phyloP scores from a whole-genome alignment of 2,113 vertebrate genomes.

The Semnornis frantzii region DNA sequence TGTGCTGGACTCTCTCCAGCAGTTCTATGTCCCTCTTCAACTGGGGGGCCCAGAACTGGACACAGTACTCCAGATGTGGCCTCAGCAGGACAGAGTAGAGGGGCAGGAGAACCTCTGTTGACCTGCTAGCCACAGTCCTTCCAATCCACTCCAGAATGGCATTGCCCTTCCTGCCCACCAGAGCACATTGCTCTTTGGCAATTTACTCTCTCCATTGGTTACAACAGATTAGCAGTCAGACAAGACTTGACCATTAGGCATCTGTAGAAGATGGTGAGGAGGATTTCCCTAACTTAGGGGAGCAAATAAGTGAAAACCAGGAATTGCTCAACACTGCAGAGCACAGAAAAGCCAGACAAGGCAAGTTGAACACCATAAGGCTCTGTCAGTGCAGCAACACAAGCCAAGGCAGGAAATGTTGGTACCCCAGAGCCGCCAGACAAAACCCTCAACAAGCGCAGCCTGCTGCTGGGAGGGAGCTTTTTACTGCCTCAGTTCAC shows the following conservation, averaged over 20 bases:
- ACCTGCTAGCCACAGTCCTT: too few relatives aligned
- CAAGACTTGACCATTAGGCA: neutral
- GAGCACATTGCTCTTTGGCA: neutral
- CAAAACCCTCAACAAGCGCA: neutral
- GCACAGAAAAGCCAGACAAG: neutral
- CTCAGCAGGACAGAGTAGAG: too few relatives aligned
- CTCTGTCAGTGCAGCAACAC: neutral
- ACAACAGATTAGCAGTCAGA: neutral
- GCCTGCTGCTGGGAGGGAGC: neutral
- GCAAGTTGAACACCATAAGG: neutral
- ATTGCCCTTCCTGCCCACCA: too few relatives aligned
- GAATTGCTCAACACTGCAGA: neutral
- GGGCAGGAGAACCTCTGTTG: too few relatives aligned
- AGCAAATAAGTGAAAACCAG: neutral
- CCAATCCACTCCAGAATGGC: too few relatives aligned
- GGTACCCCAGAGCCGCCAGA: accelerated
- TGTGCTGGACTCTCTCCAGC: too few relatives aligned
- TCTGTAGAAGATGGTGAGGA: neutral
- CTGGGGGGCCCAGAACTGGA: too few relatives aligned
- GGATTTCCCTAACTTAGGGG: neutral
- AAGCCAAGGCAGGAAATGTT: neutral
- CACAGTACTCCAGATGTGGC: too few relatives aligned
- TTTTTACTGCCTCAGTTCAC: neutral
- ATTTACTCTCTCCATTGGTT: neutral
- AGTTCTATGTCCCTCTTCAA: too few relatives aligned